These are phyloP conservation scores for Acanthosoma haemorrhoidale DNA, from an alignment of 2,888 invertebrate genomes.

Conservation along the genomic window DNA sequence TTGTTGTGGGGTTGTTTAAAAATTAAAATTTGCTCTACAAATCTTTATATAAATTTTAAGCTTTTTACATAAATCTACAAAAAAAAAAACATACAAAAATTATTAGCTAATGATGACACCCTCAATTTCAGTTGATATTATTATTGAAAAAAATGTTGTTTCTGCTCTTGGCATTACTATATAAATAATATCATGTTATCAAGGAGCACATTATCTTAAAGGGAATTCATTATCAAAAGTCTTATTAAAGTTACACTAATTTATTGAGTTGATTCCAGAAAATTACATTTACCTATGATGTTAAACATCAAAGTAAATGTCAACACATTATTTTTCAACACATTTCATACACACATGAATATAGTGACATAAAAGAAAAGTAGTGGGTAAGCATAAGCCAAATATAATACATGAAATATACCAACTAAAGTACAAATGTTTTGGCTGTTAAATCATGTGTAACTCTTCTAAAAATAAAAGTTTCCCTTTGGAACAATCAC, in stretches of 20 bases:
- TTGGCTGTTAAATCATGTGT: background rate
- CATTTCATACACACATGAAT: constrained; percentile 22
- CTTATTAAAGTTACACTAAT: constrained; percentile 15
- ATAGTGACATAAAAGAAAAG: constrained; percentile 15
- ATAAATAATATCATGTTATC: too few relatives aligned
- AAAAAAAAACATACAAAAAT: too few relatives aligned
- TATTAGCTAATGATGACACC: too few relatives aligned
- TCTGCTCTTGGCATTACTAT: too few relatives aligned
- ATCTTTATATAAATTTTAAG: too few relatives aligned
- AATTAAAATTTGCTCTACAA: too few relatives aligned
- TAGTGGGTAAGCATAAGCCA: constrained; percentile 18
- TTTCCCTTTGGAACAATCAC: background rate
- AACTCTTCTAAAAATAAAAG: background rate
- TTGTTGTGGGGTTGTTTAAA: too few relatives aligned
- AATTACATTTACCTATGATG: constrained; percentile 24
- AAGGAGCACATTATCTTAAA: too few relatives aligned
- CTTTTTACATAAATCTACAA: too few relatives aligned
- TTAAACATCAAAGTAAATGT: constrained; percentile 19
- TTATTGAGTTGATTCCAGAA: constrained; percentile 27
- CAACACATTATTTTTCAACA: constrained; percentile 7
- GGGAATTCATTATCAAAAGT: background rate
- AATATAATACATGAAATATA: constrained; percentile 15
- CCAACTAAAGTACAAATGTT: constrained; percentile 2
- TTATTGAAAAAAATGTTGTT: too few relatives aligned
- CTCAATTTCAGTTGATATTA: too few relatives aligned